A percentile compares a stretch with the other conserved stretches of the same genome.
Evolutionary conservation across 1,140 invertebrate genomes (phyloP).

Genomic region (Drosophila triauraria): DNA sequence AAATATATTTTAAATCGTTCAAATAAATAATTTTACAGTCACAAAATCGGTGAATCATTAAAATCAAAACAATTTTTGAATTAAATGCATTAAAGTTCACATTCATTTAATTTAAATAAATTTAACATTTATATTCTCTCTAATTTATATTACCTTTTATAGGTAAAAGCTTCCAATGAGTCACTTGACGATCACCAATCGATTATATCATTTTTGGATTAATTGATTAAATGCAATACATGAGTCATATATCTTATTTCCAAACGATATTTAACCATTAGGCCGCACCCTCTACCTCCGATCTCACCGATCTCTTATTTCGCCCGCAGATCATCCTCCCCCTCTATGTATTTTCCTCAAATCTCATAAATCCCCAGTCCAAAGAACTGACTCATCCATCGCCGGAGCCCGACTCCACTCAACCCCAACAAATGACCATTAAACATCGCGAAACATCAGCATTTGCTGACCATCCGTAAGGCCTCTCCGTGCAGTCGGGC

Average conservation of each 20-base stretch:
- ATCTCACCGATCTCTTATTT: conserved; percentile 2
- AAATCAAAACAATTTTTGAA: not conserved
- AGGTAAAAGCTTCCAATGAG: not conserved
- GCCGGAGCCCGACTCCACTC: conserved; percentile 10
- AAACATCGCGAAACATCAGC: conserved; percentile 18
- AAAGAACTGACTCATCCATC: conserved; percentile 33
- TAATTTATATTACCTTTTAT: not conserved
- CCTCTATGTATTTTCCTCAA: not conserved
- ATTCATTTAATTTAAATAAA: not conserved
- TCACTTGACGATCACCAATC: conserved; percentile 3
- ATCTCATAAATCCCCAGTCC: not conserved
- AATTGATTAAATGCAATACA: conserved; percentile 4
- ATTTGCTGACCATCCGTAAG: conserved; percentile 59
- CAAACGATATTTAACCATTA: conserved; percentile 1
- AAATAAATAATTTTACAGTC: too few relatives aligned
- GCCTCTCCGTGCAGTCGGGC: conserved; percentile 53
- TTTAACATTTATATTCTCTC: not conserved
- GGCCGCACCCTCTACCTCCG: not conserved
- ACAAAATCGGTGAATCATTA: too few relatives aligned
- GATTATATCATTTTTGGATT: conserved; percentile 1
- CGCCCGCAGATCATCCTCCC: not conserved
- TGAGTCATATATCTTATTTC: conserved; percentile 5
- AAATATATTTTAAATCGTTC: not conserved
- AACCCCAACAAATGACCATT: conserved; percentile 15
- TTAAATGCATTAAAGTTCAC: not conserved